phyloP scores from a whole-genome alignment of 2,797 vertebrate genomes.

The Xerus rutilus region DNA sequence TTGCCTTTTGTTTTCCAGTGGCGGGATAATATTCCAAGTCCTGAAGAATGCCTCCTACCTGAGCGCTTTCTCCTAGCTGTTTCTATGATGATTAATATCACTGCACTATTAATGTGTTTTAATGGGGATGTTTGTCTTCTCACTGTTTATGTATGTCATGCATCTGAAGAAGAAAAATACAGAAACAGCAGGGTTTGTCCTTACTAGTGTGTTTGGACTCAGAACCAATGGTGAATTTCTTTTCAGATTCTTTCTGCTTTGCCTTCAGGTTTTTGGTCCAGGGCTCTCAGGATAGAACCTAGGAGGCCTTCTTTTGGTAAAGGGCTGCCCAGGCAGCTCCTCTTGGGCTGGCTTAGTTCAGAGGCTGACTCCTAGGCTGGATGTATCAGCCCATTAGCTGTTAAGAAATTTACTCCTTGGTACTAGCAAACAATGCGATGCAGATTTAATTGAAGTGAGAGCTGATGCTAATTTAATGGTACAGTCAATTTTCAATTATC shows the following conservation, averaged over 20 bases:
- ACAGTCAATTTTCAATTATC: not conserved
- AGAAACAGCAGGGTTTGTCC: not conserved
- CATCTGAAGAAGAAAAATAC: constrained; percentile 34
- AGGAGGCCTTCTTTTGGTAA: not conserved
- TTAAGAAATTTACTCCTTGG: not conserved
- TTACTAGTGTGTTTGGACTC: not conserved
- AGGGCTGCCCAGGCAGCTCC: not conserved
- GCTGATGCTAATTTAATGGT: constrained; percentile 6
- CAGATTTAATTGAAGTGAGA: constrained; percentile 8
- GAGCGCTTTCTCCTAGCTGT: constrained; percentile 27
- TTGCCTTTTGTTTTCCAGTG: not conserved
- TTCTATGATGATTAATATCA: not conserved
- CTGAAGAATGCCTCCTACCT: not conserved
- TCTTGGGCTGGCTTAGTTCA: not conserved
- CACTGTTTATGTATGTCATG: not conserved
- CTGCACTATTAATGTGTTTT: not conserved
- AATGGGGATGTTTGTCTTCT: not conserved
- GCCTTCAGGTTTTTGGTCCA: not conserved
- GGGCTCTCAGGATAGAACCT: not conserved
- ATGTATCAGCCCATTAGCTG: not conserved
- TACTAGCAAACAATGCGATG: not conserved
- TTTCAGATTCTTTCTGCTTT: not conserved
- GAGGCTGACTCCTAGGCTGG: not conserved
- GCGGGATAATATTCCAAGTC: not conserved
- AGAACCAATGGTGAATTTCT: not conserved